Base-by-base conservation (phyloP, 1,140 invertebrate species). In the Temnothorax curvispinosus region DNA sequence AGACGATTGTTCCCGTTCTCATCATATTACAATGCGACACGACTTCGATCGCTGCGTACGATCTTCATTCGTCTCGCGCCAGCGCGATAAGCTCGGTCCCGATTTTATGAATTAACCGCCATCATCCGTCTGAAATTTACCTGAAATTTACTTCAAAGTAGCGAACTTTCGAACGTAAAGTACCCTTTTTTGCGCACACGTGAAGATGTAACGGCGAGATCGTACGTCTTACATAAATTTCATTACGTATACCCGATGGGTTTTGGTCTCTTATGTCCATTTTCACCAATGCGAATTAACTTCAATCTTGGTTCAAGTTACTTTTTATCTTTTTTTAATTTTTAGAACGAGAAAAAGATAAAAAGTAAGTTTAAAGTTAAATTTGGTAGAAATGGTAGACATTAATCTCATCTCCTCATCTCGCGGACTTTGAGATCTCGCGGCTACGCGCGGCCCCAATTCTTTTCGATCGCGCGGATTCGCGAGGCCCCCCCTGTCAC, bases 1-100 rank as follows among this genome's bases (percentile, higher is more conserved):
- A 72, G 88, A 32, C 76, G 54, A 89, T 89, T 88, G 88, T 89
- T 89, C 50, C 9, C 88, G 62, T 89, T 89, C 58, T 56, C 62
- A n/a, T 76, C 62, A n/a, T 76, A 72, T 38, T 62, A 81, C 50
- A 56, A 81, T 71, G 50, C 77, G 77, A 35, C n/a, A 35, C n/a
- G 47, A 8, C 44, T 80, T 65, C 35, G 8, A 52, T 65, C 76
- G 60, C 47, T 32, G 76, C 18, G 32, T 35, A 27, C 62, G 38
- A 77, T 62, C 75, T 35, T 47, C 27, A n/a, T 60, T n/a, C 15
- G n/a, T 77, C 56, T 56, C 50, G 52, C 32, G n/a, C 9, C 52
- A 56, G 54, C 3, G 35, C 32, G 52, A 21, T 1, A 35, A 35
- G n/a, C 41, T 44, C 15, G 3, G 35, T 7, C 3, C 3, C 3